Conservation (phyloP, 2,888 invertebrate species). For the Choreutis nemorana region DNA sequence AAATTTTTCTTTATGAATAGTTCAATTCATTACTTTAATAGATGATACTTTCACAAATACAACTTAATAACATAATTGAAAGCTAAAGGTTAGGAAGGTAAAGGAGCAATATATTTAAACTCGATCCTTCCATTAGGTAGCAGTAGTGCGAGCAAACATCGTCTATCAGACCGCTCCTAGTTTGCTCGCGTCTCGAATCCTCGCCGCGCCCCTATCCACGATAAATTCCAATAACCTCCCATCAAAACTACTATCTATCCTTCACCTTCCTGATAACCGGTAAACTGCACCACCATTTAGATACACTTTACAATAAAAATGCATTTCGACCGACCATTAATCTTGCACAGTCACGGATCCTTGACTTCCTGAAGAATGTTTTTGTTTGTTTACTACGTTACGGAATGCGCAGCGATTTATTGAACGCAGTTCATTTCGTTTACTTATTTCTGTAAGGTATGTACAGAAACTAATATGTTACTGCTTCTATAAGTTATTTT, state of each 20-base stretch:
- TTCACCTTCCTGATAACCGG: slow-evolving; percentile 47
- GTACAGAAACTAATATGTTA: too few relatives aligned
- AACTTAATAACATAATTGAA: too few relatives aligned
- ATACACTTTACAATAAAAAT: slow-evolving; percentile 51
- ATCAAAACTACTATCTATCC: slow-evolving; percentile 51
- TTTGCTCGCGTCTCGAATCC: slow-evolving; percentile 41
- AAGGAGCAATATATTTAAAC: too few relatives aligned
- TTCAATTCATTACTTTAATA: too few relatives aligned
- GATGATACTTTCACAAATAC: too few relatives aligned
- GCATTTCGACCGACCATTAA: too few relatives aligned
- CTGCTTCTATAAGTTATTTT: too few relatives aligned
- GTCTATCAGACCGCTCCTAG: slow-evolving; percentile 42
- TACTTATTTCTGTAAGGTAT: too few relatives aligned
- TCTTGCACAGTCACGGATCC: slow-evolving; percentile 44
- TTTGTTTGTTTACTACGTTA: neutral
- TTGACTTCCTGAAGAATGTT: slow-evolving; percentile 4
- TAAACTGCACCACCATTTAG: slow-evolving; percentile 56
- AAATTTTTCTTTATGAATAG: too few relatives aligned
- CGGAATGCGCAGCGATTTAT: too few relatives aligned
- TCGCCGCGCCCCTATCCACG: slow-evolving; percentile 35
- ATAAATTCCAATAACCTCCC: slow-evolving; percentile 60
- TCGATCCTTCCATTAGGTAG: slow-evolving; percentile 42
- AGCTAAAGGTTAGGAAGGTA: too few relatives aligned
- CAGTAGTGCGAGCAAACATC: slow-evolving; percentile 40
- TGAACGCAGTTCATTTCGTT: too few relatives aligned